Base-by-base conservation (phyloP, 2,888 invertebrate genomes). In the Drosophila lutescens region DNA sequence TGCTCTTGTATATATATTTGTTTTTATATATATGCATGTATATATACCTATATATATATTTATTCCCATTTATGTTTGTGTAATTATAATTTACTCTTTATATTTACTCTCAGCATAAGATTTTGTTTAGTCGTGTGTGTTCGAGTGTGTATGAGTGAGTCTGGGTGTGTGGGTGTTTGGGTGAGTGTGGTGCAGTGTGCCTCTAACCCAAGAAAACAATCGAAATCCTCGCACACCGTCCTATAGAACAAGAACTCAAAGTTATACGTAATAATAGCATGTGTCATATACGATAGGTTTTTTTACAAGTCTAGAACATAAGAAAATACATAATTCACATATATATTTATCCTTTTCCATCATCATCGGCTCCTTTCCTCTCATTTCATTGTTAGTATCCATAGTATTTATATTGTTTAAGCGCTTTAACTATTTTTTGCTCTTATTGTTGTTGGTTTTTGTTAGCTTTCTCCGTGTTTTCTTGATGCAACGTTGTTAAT, bases 271-370 rank as follows among this genome's bases (percentile, higher is more conserved):
- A 65, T 54, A 57, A 73, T 72, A 63, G 63, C 62, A 36, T 63
- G 67, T 62, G 38, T 67, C 69, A 71, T 68, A 69, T 74, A 78
- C 65, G 73, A 80, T 80, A 78, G 78, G 51, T 71, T 40, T 73
- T 73, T 80, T 72, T 83, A 83, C 83, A 83, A 84, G 75, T 85
- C 87, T 81, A 87, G 76, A 83, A 87, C 82, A 83, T 87, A 83
- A 87, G 87, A 83, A 83, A 83, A 83, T 83, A 71, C 70, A 61
- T 71, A 86, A 81, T 87, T 87, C 79, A 75, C 75, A 75, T 81
- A 77, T 77, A 70, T 74, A 69, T 69, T 59, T 46, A 66, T 54
- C 46, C 50, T 26, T 38, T 26, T 34, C 26, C 43, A n/a, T 26
- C 23, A 20, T 20, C 26, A 26, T 50, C 43, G 26, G 41, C 49